Evolutionary conservation across 2,888 invertebrate genomes (phyloP), one percentile per base, ranked within the genome.

Genomic region (Hylaea fasciaria): DNA sequence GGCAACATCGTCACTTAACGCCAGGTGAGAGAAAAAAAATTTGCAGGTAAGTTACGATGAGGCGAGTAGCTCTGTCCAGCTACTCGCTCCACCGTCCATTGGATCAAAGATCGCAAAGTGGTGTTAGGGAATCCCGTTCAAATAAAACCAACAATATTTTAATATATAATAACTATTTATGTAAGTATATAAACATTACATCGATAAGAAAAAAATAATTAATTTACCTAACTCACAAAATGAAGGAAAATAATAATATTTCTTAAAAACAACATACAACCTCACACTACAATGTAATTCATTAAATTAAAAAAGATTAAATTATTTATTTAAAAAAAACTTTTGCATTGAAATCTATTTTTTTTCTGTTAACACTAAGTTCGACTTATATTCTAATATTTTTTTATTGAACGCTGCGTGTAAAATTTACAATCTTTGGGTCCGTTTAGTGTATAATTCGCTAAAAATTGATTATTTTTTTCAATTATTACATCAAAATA

Each of bases 101-200:
- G 22, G 22, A 2, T 22, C 22, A 22, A 22, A 5, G 3, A 5
- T 22, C 5, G 22, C 2, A 22, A 5, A 22, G 22, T 22, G 22
- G 22, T 22, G 22, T 22, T 13, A 55, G 1, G 28, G 11, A 39
- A 14, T 12, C 11, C n/a, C 37, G n/a, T 11, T 40, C 13, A 74
- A 90, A 90, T 90, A 81, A 90, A 90, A 91, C 90, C 53, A 89
- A 71, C 69, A 70, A 82, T 51, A n/a, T 22, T 85, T 62, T 87
- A 90, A 89, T 91, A 91, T 90, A 91, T 91, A 90, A 91, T 92
- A 92, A 92, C 91, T 92, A 92, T 92, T 89, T 91, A 91, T 90
- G 87, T 91, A 91, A 89, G 86, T 91, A 89, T 91, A 91, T 90
- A 91, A 91, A 92, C 91, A 89, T 90, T 89, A 91, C 90, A 91